Base-by-base conservation (phyloP, 2,113 vertebrate species). In the Opisthocomus hoazin region DNA sequence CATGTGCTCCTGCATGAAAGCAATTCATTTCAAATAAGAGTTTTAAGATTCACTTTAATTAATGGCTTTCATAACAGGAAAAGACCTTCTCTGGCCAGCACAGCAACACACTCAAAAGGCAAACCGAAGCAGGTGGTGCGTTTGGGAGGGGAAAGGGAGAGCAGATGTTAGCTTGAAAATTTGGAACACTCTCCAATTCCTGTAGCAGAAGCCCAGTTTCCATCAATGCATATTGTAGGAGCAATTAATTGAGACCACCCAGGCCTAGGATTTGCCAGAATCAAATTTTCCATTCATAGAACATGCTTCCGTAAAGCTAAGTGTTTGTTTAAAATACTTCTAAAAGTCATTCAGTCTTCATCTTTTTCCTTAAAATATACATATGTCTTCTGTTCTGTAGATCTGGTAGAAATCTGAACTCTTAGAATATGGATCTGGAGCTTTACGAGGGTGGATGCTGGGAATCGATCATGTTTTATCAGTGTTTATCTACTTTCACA, bases 141-240 rank as follows among this genome's bases (percentile, higher is more conserved):
- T 51, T 91, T 91, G 79, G 81, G 86, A 91, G 39, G 24, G 63
- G 63, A 96, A 95, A 15, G 41, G 73, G 78, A 79, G 53, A 95
- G 58, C 96, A 97, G 96, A 96, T 97, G 96, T 87, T 95, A 87
- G 86, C 89, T 84, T 11, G 29, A 90, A 89, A 95, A 95, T 95
- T 91, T 96, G 83, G 95, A 97, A 81, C 0, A 2, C 69, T 87
- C 58, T 66, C 61, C 0, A 2, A 87, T 39, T 78, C 79, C 39
- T 0, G 0, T 79, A 87, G 75, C 83, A 91, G 92, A 45, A 95
- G 85, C 93, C 83, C 96, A 94, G 92, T 95, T 97, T 91, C 93
- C 92, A 97, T 97, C 97, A 97, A 53, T 41, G 70, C 76, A 76
- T 51, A 97, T 97, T 97, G 97, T 95, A 91, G 64, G 53, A 95